Evolutionary conservation across 92 coral and sea anemone species (phyloP).

Genomic region (Actinernus sp.): DNA sequence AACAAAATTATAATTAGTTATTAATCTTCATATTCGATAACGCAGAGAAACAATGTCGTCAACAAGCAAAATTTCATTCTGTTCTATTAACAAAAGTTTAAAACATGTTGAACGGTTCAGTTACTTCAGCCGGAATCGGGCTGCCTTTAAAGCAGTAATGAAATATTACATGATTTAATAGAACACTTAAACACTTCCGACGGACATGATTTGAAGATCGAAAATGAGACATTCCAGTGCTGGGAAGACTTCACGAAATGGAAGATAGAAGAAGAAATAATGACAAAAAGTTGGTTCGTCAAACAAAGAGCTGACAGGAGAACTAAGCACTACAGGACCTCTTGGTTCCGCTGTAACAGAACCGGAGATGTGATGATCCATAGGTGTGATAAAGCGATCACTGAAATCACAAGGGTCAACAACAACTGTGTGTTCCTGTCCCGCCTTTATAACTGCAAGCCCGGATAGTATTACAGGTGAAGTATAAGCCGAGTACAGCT

Average conservation of each 20-base stretch:
- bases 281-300: constrained; percentile 28
- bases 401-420: constrained; percentile 36
- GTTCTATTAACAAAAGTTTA: too few species aligned
- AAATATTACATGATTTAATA: too few species aligned
- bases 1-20: too few species aligned
- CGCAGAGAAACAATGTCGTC: too few species aligned
- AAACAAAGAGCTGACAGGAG: constrained; percentile 7
- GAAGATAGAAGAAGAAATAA: constrained; percentile 10
- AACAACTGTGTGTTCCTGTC: constrained; percentile 23
- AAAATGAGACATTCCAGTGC: constrained; percentile 24
- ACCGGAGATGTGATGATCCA: constrained; percentile 18
- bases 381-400: constrained; percentile 11
- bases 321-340: constrained; percentile 1
- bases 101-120: too few species aligned
- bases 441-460: not conserved
- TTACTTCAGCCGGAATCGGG: too few species aligned
- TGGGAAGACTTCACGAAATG: constrained; percentile 25
- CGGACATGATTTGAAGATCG: constrained; percentile 1
- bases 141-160: too few species aligned
- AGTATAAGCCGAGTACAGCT: constrained; percentile 37
- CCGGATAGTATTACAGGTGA: not conserved
- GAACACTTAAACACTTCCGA: constrained; percentile 14
- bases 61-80: too few species aligned
- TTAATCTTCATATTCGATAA: too few species aligned
- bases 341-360: constrained; percentile 24